A percentile compares a stretch with the other conserved stretches of the same genome.
phyloP scores from a whole-genome alignment of 2,113 vertebrate species.

The Sander vitreus region DNA sequence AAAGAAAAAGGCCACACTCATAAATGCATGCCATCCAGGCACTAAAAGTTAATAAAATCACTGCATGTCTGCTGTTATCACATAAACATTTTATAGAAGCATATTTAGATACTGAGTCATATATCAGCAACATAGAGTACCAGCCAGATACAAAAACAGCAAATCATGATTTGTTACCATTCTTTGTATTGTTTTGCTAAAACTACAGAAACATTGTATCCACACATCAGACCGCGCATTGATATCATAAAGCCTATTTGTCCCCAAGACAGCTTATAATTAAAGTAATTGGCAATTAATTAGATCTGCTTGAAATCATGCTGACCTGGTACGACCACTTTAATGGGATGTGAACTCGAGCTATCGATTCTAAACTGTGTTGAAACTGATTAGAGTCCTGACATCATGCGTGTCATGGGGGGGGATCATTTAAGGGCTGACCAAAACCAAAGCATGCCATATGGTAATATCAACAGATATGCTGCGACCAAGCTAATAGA shows the following conservation, averaged over 20 bases:
- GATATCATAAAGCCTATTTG: slow-evolving; percentile 1
- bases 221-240: neutral
- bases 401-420: slow-evolving; percentile 42
- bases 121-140: slow-evolving; percentile 29
- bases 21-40: slow-evolving; percentile 48
- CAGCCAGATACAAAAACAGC: slow-evolving; percentile 7
- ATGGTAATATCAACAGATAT: neutral
- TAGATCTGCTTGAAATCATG: slow-evolving; percentile 72
- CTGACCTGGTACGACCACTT: slow-evolving; percentile 83
- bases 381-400: slow-evolving; percentile 66
- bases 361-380: slow-evolving; percentile 74
- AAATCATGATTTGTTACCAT: neutral
- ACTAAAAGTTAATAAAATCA: slow-evolving; percentile 56
- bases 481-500: too few species aligned
- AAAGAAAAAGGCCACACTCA: slow-evolving; percentile 28
- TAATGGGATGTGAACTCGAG: slow-evolving; percentile 66
- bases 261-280: slow-evolving; percentile 48
- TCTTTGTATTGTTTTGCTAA: neutral
- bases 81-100: slow-evolving; percentile 60
- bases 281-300: slow-evolving; percentile 80
- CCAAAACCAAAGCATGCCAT: slow-evolving; percentile 1
- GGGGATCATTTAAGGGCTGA: neutral
- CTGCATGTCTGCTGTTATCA: slow-evolving; percentile 52
- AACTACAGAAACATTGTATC: neutral
- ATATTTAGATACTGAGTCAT: slow-evolving; percentile 60